Conservation (phyloP, 2,888 invertebrate species). For the Gastrophysa polygoni region DNA sequence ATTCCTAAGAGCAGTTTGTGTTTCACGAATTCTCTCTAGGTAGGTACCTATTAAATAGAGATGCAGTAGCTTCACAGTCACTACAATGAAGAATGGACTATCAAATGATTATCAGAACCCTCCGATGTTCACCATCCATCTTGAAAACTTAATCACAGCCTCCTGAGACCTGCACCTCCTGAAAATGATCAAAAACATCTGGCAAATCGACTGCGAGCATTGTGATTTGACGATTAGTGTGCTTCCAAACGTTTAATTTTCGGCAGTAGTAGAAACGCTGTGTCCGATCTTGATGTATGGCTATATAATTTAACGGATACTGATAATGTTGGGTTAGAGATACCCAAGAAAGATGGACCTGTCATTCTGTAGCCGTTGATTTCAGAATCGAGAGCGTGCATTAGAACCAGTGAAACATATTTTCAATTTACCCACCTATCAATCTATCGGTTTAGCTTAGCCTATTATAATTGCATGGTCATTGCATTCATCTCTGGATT, state of each 20-base stretch:
- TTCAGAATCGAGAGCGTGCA: neutral
- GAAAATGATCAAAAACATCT: constrained; percentile 23
- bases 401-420: too few species aligned
- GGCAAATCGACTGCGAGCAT: constrained; percentile 26
- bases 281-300: constrained; percentile 32
- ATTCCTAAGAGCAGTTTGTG: too few species aligned
- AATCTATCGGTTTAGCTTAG: too few species aligned
- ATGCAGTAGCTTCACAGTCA: neutral
- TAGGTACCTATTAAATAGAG: too few species aligned
- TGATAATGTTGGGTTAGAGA: constrained; percentile 37
- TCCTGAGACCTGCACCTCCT: constrained; percentile 10
- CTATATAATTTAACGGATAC: constrained; percentile 42
- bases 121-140: neutral
- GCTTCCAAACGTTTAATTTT: constrained; percentile 37
- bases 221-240: constrained; percentile 29
- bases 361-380: constrained; percentile 34
- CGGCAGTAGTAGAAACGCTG: constrained; percentile 35
- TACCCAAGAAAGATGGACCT: constrained; percentile 33
- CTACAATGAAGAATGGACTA: constrained; percentile 29
- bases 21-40: too few species aligned
- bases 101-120: constrained; percentile 20
- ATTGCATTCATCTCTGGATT: too few species aligned
- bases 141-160: constrained; percentile 14
- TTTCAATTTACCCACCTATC: too few species aligned
- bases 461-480: too few species aligned